A percentile compares a stretch with the other conserved stretches of the same genome.
Evolutionary conservation across 2,888 invertebrate genomes (phyloP).

Genomic region (Aphelenchoides bicaudatus): DNA sequence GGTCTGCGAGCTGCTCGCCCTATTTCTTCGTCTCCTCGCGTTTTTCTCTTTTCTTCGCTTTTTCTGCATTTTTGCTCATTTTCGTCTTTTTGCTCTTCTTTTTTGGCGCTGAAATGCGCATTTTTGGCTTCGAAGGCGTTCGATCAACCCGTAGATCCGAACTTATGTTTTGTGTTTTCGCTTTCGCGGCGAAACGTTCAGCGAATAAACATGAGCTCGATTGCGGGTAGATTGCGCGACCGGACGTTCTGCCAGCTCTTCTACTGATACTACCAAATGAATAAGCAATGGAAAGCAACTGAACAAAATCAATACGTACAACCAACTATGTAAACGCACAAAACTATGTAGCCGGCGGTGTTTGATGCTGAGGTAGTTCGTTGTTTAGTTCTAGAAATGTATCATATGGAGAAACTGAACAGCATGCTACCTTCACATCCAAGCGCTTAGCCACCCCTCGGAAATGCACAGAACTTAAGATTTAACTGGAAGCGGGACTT

Average conservation of each 20-base stretch:
- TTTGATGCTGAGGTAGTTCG: constrained; percentile 86
- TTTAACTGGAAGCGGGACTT: background rate
- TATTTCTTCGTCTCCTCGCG: too few relatives aligned
- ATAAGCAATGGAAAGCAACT: too few relatives aligned
- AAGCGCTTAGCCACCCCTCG: background rate
- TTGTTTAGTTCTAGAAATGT: constrained; percentile 94
- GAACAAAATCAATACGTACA: too few relatives aligned
- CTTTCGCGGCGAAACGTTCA: too few relatives aligned
- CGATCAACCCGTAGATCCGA: constrained; percentile 60
- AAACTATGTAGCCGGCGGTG: background rate
- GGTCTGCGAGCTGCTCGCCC: too few relatives aligned
- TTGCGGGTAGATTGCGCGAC: constrained; percentile 42
- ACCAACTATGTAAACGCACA: too few relatives aligned
- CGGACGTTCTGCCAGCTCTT: background rate
- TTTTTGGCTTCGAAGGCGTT: constrained; percentile 18
- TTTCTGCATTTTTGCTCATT: constrained; percentile 10
- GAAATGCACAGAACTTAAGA: constrained; percentile 23
- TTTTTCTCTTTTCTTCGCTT: too few relatives aligned
- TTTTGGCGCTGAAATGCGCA: background rate
- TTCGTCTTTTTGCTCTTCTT: constrained; percentile 12
- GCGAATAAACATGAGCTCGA: constrained; percentile 47
- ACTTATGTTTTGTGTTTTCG: constrained; percentile 46
- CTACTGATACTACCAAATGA: too few relatives aligned
- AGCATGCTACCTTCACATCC: constrained; percentile 90
- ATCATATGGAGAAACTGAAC: constrained; percentile 82